Conservation (phyloP, 2,797 vertebrate species). For the Lithobates sylvaticus region DNA sequence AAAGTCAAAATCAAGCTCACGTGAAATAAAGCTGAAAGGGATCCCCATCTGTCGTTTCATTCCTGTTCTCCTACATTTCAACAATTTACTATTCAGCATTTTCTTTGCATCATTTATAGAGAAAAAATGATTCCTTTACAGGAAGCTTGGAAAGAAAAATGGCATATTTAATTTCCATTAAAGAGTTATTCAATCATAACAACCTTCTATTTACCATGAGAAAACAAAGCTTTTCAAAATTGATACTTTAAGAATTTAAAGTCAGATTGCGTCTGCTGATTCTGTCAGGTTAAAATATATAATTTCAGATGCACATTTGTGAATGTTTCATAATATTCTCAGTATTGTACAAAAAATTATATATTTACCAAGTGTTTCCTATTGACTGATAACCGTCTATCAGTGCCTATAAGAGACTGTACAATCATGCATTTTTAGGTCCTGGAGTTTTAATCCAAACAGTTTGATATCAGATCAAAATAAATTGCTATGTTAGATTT, state of each 20-base stretch:
- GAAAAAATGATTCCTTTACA: constrained; percentile 14
- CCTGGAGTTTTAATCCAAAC: neutral
- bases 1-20: too few species aligned
- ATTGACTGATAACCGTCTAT: constrained; percentile 20
- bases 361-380: neutral
- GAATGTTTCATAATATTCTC: constrained; percentile 32
- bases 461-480: neutral
- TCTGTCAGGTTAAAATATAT: constrained; percentile 3
- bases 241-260: constrained; percentile 18
- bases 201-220: neutral
- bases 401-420: neutral
- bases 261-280: constrained; percentile 3
- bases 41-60: too few species aligned
- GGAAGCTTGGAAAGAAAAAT: neutral
- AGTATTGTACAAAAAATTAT: neutral
- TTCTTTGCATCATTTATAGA: constrained; percentile 3
- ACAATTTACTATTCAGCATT: neutral
- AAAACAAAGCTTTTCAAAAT: constrained; percentile 58
- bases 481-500: neutral
- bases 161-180: constrained; percentile 31
- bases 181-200: constrained; percentile 17
- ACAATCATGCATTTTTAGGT: neutral
- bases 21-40: too few species aligned
- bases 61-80: neutral
- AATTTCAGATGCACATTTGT: constrained; percentile 30